These are phyloP conservation scores for Ichneumoninae sp. DNA, from an alignment of 2,888 invertebrate genomes.

Conservation along the genomic window DNA sequence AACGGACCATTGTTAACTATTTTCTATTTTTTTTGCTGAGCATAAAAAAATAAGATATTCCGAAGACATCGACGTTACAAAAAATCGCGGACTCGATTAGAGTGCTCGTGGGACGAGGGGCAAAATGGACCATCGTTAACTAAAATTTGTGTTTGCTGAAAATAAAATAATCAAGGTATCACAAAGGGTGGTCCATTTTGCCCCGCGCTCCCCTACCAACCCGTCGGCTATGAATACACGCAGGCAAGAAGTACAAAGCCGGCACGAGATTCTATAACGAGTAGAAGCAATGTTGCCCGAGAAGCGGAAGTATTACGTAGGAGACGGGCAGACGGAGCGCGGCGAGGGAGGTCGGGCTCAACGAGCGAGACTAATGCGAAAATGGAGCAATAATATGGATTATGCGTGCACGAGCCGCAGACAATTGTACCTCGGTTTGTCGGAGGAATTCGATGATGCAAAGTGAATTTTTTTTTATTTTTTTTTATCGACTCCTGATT, in stretches of 20 bases:
- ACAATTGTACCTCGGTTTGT: not conserved
- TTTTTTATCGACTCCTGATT: not conserved
- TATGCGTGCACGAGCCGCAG: conserved; percentile 27
- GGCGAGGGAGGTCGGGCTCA: conserved; percentile 71
- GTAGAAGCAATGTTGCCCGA: conserved; percentile 57
- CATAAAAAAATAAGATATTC: too few species aligned
- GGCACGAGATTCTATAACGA: conserved; percentile 1
- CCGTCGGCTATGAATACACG: not conserved
- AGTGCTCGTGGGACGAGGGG: too few species aligned
- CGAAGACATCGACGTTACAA: too few species aligned
- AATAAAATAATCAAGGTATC: too few species aligned
- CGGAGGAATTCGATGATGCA: not conserved
- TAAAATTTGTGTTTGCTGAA: too few species aligned
- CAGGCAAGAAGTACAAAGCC: conserved; percentile 8
- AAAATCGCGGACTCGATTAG: too few species aligned
- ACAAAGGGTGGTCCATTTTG: too few species aligned
- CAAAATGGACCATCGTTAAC: too few species aligned
- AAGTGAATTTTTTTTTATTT: not conserved
- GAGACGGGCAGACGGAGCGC: conserved; percentile 66
- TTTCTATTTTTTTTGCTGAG: too few species aligned
- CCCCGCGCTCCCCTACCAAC: not conserved
- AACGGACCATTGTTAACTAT: too few species aligned
- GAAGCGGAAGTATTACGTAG: conserved; percentile 69
- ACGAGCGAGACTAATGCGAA: conserved; percentile 73
- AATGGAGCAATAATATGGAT: conserved; percentile 66